A percentile compares a stretch with the other conserved stretches of the same genome.
Evolutionary conservation across 2,797 vertebrate species (phyloP).

Genomic region (Rhinatrema bivittatum): DNA sequence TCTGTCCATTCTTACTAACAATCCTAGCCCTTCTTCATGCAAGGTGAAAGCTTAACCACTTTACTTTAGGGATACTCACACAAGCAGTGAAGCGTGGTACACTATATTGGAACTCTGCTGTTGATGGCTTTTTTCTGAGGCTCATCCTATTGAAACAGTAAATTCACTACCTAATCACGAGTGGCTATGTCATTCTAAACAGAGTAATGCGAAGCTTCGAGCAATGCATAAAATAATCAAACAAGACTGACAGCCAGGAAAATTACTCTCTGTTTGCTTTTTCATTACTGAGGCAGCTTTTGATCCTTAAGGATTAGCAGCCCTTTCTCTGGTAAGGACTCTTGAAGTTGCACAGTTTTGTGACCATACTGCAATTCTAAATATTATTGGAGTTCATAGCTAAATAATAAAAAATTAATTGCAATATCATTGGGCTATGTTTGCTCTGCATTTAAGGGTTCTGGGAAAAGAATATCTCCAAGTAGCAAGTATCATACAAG

Average conservation of each 20-base stretch:
- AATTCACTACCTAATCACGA: constrained; percentile 43
- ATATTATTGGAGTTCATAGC: no score
- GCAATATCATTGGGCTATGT: no score
- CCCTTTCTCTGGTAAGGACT: constrained; percentile 1
- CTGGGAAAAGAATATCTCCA: no score
- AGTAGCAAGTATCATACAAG: no score
- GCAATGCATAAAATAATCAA: constrained; percentile 25
- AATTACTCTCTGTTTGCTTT: constrained; percentile 30
- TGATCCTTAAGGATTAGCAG: constrained; percentile 21
- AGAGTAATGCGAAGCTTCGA: constrained; percentile 22
- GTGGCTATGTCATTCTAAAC: constrained; percentile 37
- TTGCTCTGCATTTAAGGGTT: no score
- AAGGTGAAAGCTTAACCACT: constrained; percentile 33
- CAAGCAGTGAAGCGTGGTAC: constrained; percentile 21
- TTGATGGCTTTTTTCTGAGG: constrained; percentile 19
- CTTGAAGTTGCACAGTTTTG: neutral
- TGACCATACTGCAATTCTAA: no score
- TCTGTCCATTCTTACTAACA: neutral
- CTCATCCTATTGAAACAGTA: constrained; percentile 34
- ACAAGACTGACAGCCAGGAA: constrained; percentile 20
- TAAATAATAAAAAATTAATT: no score
- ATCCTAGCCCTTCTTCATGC: neutral
- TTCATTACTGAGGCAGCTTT: constrained; percentile 18
- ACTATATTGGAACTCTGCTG: constrained; percentile 22
- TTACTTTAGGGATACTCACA: constrained; percentile 24